Percentiles rank a stretch among this genome's conserved stretches.
Conservation (phyloP, 2,888 invertebrate genomes). For the Machimus rusticus region DNA sequence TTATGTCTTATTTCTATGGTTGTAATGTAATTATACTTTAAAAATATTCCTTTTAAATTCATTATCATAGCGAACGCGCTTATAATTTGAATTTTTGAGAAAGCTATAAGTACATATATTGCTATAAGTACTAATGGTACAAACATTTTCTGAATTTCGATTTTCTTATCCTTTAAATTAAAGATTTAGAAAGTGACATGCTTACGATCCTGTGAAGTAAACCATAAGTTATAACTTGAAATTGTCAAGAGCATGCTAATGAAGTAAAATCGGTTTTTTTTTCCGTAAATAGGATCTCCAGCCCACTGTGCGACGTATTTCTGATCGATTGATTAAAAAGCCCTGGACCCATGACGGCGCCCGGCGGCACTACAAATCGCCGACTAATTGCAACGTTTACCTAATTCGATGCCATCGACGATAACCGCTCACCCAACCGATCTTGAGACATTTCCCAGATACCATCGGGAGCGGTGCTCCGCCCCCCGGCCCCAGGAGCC, state of each 20-base stretch:
- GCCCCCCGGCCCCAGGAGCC: not conserved
- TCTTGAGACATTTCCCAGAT: not conserved
- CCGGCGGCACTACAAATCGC: conserved; percentile 27
- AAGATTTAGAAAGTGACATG: no score
- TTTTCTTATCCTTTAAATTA: no score
- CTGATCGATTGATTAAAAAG: conserved; percentile 20
- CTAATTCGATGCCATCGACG: conserved; percentile 18
- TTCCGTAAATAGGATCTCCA: not conserved
- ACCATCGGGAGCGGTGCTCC: not conserved
- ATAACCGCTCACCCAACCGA: not conserved
- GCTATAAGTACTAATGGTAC: no score
- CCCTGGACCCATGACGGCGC: not conserved
- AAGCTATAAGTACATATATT: no score
- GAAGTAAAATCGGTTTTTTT: not conserved
- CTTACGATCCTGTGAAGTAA: not conserved
- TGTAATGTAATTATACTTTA: no score
- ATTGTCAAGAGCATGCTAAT: not conserved
- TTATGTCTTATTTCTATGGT: no score
- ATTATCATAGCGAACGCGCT: no score
- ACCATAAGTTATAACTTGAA: not conserved
- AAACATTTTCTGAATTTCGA: no score
- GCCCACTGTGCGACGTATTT: not conserved
- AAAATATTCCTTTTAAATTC: no score
- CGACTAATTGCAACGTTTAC: conserved; percentile 28
- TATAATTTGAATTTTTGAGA: no score